Evolutionary conservation across 1,140 invertebrate genomes (phyloP).

Genomic region (Samia ricini): DNA sequence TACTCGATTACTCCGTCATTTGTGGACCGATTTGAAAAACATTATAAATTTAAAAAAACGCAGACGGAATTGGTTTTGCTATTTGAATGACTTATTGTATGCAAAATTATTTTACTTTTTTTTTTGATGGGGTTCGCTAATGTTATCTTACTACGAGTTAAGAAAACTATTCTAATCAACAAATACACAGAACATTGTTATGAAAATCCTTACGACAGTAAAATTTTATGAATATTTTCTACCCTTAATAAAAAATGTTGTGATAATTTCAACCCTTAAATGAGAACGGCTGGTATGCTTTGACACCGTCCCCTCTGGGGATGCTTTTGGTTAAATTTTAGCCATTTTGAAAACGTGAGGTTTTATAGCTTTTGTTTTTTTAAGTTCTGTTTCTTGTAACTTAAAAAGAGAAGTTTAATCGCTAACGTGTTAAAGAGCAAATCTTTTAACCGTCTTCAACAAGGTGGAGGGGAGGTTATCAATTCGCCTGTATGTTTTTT

Average conservation of each 20-base stretch:
- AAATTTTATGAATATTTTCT: conserved; percentile 38
- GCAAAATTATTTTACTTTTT: not conserved
- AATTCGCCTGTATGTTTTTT: too few relatives aligned
- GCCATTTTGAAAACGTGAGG: conserved; percentile 8
- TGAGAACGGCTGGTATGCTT: conserved; percentile 55
- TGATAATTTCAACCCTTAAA: conserved; percentile 44
- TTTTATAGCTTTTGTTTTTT: conserved; percentile 11
- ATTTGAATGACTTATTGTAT: too few relatives aligned
- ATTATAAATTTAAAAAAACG: too few relatives aligned
- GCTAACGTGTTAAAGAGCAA: not conserved
- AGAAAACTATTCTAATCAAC: not conserved
- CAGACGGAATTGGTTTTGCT: too few relatives aligned
- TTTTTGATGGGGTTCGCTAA: not conserved
- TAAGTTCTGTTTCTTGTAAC: not conserved
- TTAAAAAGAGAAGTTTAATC: not conserved
- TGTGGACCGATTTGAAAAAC: too few relatives aligned
- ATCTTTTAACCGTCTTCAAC: too few relatives aligned
- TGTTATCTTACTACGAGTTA: not conserved
- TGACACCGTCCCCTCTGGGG: conserved; percentile 30
- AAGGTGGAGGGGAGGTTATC: too few relatives aligned
- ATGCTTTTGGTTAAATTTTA: conserved; percentile 24
- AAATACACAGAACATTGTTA: not conserved
- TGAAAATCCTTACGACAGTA: conserved; percentile 19
- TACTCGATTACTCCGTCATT: too few relatives aligned
- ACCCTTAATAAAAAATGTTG: conserved; percentile 52